phyloP scores from a whole-genome alignment of 2,797 vertebrate species.

The Lagocephalus sceleratus region DNA sequence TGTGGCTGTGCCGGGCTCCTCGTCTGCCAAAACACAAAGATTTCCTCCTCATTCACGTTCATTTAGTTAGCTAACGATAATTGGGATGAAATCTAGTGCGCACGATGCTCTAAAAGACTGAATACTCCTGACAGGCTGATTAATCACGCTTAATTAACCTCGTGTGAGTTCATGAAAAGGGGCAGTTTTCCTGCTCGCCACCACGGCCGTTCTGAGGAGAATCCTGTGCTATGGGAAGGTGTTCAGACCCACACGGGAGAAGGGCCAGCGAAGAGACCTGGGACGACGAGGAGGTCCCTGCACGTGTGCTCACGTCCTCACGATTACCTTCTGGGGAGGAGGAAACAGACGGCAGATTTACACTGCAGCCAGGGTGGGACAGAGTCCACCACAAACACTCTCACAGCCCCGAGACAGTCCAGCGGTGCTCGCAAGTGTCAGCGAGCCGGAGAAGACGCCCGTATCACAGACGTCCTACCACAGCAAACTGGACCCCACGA shows the following conservation, averaged over 20 bases:
- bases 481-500: conserved; percentile 1
- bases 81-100: not conserved
- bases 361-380: conserved; percentile 58
- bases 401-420: conserved; percentile 50
- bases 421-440: conserved; percentile 49
- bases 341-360: conserved; percentile 60
- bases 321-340: conserved; percentile 68
- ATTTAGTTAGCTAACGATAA: conserved; percentile 28
- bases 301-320: conserved; percentile 64
- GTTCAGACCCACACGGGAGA: conserved; percentile 3
- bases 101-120: conserved; percentile 10
- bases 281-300: conserved; percentile 51
- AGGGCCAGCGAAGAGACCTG: conserved; percentile 2
- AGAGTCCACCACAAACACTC: conserved; percentile 63
- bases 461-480: conserved; percentile 1
- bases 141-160: conserved; percentile 38
- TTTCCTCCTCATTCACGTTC: conserved; percentile 20
- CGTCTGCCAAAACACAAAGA: conserved; percentile 37
- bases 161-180: conserved; percentile 24
- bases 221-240: not conserved
- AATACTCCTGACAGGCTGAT: conserved; percentile 35
- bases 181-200: conserved; percentile 7
- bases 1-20: conserved; percentile 24
- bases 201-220: conserved; percentile 2
- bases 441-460: not conserved